Base-by-base conservation (phyloP, 2,888 invertebrate species). In the Anorthoa munda region DNA sequence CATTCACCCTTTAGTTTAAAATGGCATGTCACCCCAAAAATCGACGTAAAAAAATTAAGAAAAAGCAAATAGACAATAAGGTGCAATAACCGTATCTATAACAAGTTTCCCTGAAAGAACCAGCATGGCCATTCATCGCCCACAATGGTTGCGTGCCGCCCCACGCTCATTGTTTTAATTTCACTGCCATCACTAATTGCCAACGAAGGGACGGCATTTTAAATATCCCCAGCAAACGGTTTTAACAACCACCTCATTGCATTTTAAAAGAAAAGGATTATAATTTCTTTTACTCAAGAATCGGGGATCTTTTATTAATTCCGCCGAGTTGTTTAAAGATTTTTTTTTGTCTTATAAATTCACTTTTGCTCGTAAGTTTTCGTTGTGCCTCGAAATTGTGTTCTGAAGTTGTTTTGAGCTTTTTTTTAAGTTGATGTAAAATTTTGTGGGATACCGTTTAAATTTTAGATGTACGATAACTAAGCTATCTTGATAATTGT, bases 261-360 rank as follows among this genome's bases (percentile, higher is more conserved):
- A 95, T 95, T 96, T 95, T 95, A 95, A 95, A 95, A 95, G 94
- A 96, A 96, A 96, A 95, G 94, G 96, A 95, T 96, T 95, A 95
- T 95, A 95, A 95, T 95, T 95, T 93, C 94, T 92, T 93, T 92
- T 92, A 90, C 92, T 93, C 90, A 88, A 90, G 74, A 45, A 73
- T 82, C 65, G 61, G 74, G 89, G 91, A 88, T 92, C 92, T 90
- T 94, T 95, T 94, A 95, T 95, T 94, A 94, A 95, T 95, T 95
- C 94, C 91, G 92, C 89, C 86, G 88, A 75, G 77, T 76, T 86
- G 90, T 91, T 93, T 82, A 68, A 72, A 74, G 66, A 50, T 68
- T 68, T 64, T 72, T 73, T 77, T 55, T 51, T 21, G 39, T 72
- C 50, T 60, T 78, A 31, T 72, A 26, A 67, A 73, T 73, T 78